These are phyloP conservation scores for Neogale vison DNA, from an alignment of 2,113 vertebrate species.

Conservation along the genomic window DNA sequence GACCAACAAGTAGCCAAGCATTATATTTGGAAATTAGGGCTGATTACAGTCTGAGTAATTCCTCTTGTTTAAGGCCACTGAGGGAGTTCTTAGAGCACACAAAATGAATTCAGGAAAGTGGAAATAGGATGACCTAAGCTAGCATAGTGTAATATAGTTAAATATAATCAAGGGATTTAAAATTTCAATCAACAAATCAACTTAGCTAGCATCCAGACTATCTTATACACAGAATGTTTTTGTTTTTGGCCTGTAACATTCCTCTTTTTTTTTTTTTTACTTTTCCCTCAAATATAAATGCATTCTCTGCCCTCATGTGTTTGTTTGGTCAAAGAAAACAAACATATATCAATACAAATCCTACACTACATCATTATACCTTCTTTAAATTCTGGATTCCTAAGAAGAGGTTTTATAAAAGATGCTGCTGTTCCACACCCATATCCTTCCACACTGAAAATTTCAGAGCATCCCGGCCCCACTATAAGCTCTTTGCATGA, in stretches of 20 bases:
- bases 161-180: neutral
- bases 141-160: neutral
- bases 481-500: neutral
- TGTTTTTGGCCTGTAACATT: neutral
- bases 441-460: neutral
- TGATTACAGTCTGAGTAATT: neutral
- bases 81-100: conserved; percentile 23
- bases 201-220: neutral
- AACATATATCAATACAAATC: neutral
- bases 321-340: neutral
- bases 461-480: neutral
- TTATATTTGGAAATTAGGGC: conserved; percentile 1
- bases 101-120: conserved; percentile 10
- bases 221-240: neutral
- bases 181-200: neutral
- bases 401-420: neutral
- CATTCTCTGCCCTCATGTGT: neutral
- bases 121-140: neutral
- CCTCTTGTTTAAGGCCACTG: neutral
- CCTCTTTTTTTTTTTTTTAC: neutral
- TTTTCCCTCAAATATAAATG: neutral
- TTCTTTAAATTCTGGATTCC: neutral
- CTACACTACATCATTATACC: neutral
- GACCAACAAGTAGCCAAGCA: neutral
- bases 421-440: neutral